phyloP scores from a whole-genome alignment of 2,797 vertebrate genomes.

The Argentina silus region DNA sequence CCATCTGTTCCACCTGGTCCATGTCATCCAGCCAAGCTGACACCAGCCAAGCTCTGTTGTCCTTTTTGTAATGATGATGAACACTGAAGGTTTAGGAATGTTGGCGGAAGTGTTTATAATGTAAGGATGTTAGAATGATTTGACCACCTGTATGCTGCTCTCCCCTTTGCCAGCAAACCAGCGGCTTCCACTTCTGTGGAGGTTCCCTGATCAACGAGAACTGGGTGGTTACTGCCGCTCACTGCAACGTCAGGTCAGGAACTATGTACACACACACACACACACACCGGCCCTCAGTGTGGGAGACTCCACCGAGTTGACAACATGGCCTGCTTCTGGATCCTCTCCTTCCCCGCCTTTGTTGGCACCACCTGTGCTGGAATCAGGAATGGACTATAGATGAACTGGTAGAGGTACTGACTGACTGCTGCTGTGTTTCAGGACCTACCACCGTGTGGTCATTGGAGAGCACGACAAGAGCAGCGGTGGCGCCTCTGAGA shows the following conservation, averaged over 20 bases:
- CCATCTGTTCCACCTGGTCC: background rate
- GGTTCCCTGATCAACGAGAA: slow-evolving; percentile 80
- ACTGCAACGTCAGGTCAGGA: slow-evolving; percentile 76
- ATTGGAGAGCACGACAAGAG: slow-evolving; percentile 81
- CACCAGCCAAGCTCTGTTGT: too few relatives aligned
- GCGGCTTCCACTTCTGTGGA: slow-evolving; percentile 80
- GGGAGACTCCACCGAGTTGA: slow-evolving; percentile 63
- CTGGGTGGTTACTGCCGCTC: slow-evolving; percentile 82
- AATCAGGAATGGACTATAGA: slow-evolving; percentile 15
- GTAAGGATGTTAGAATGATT: too few relatives aligned
- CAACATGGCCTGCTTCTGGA: slow-evolving; percentile 60
- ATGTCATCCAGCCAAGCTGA: too few relatives aligned
- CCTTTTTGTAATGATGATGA: too few relatives aligned
- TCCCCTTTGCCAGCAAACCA: slow-evolving; percentile 66
- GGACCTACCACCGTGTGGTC: slow-evolving; percentile 80
- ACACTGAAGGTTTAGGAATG: too few relatives aligned
- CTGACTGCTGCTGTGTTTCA: slow-evolving; percentile 37
- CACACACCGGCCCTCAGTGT: too few relatives aligned
- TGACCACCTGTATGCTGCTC: too few relatives aligned
- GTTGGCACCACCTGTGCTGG: too few relatives aligned
- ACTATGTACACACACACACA: slow-evolving; percentile 72
- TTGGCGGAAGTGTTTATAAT: too few relatives aligned
- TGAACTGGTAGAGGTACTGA: too few relatives aligned
- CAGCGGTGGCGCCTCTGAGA: slow-evolving; percentile 35
- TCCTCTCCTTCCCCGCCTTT: too few relatives aligned